phyloP scores from a whole-genome alignment of 1,140 invertebrate genomes.

The Neodiprion fabricii region DNA sequence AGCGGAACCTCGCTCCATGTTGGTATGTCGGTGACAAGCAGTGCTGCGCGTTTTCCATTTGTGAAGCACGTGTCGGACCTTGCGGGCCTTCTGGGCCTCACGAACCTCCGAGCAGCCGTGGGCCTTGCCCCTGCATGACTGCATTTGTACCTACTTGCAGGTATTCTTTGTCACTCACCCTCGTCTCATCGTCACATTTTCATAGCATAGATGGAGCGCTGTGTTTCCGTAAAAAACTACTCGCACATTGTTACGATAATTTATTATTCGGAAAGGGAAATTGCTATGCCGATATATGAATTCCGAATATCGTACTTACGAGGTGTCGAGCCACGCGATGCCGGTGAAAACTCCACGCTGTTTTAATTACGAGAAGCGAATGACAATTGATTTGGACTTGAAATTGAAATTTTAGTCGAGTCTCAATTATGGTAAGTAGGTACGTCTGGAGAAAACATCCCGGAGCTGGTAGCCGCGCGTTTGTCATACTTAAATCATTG shows the following conservation, averaged over 20 bases:
- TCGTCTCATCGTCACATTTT: neutral
- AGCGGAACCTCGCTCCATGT: constrained; percentile 6
- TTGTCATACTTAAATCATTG: neutral
- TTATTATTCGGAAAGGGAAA: neutral
- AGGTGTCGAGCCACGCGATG: neutral
- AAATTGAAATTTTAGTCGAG: neutral
- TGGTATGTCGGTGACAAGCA: neutral
- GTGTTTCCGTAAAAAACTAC: no score
- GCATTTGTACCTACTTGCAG: neutral
- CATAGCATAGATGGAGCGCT: neutral
- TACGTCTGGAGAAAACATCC: neutral
- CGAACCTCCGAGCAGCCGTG: neutral
- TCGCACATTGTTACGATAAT: no score
- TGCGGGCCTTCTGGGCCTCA: neutral
- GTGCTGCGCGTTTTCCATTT: neutral
- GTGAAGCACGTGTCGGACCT: neutral
- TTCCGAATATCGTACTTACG: neutral
- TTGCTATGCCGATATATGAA: neutral
- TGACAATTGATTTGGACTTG: neutral
- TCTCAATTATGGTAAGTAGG: neutral
- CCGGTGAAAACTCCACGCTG: neutral
- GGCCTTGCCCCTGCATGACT: neutral
- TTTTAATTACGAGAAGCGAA: constrained; percentile 3
- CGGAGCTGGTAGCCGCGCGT: neutral
- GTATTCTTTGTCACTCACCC: neutral